phyloP scores from a whole-genome alignment of 2,888 invertebrate genomes.

The Thecophora atra region DNA sequence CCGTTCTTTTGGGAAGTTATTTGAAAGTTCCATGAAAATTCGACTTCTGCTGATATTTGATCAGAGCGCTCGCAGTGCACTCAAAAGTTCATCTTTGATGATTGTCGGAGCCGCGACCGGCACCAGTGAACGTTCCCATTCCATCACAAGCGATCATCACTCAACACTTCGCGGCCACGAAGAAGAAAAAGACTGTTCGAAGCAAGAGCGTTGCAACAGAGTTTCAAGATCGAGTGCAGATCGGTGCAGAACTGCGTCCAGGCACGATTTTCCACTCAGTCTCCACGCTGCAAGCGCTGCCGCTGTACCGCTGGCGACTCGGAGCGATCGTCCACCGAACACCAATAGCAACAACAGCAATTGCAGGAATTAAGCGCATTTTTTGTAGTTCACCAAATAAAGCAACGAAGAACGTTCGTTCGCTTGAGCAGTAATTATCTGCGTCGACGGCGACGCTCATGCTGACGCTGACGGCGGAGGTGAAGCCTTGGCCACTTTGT shows the following conservation, averaged over 20 bases:
- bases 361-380: slow-evolving; percentile 25
- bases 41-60: slow-evolving; percentile 19
- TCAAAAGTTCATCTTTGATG: slow-evolving; percentile 15
- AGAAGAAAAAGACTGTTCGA: background rate
- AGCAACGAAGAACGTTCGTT: slow-evolving; percentile 8
- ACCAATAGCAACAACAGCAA: slow-evolving; percentile 8
- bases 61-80: slow-evolving; percentile 10
- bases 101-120: slow-evolving; percentile 14
- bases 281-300: slow-evolving; percentile 4
- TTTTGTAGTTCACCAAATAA: slow-evolving; percentile 25
- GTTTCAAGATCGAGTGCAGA: slow-evolving; percentile 16
- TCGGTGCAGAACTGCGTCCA: slow-evolving; percentile 11
- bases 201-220: slow-evolving; percentile 1
- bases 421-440: slow-evolving; percentile 21
- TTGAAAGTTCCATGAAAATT: slow-evolving; percentile 12
- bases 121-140: slow-evolving; percentile 26
- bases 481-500: background rate
- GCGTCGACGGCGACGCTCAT: background rate
- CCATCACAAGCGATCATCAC: slow-evolving; percentile 32
- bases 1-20: background rate
- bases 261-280: slow-evolving; percentile 11
- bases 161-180: slow-evolving; percentile 16
- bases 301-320: background rate
- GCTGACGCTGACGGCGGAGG: background rate
- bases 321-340: background rate